Evolutionary conservation across 2,797 vertebrate species (phyloP).

Genomic region (Anableps anableps): DNA sequence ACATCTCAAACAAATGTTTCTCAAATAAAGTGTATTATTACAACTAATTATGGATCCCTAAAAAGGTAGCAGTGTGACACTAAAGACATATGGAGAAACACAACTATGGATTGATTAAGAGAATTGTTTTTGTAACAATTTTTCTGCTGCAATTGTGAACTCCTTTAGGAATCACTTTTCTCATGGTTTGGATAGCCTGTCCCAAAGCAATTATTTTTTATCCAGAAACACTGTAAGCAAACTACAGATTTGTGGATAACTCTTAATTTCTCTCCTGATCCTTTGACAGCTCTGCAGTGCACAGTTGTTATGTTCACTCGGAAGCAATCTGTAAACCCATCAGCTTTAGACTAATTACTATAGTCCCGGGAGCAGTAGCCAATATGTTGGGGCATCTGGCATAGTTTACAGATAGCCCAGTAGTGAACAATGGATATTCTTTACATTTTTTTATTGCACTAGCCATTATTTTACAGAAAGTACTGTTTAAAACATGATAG

Average conservation of each 20-base stretch:
- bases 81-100: too few relatives aligned
- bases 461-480: not conserved
- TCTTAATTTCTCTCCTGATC: slow-evolving; percentile 1
- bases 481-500: not conserved
- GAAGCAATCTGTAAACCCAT: slow-evolving; percentile 25
- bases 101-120: not conserved
- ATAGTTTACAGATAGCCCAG: not conserved
- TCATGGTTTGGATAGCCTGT: too few relatives aligned
- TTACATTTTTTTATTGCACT: not conserved
- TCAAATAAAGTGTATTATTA: too few relatives aligned
- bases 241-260: not conserved
- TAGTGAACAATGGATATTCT: not conserved
- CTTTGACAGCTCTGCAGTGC: slow-evolving; percentile 7
- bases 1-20: too few relatives aligned
- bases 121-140: not conserved
- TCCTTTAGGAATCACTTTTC: not conserved
- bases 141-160: not conserved
- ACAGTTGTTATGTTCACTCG: slow-evolving; percentile 6
- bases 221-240: not conserved
- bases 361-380: slow-evolving; percentile 1
- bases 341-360: slow-evolving; percentile 11
- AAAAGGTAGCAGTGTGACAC: too few relatives aligned
- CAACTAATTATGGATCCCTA: too few relatives aligned
- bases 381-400: slow-evolving; percentile 16
- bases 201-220: not conserved